Evolutionary conservation across 2,797 vertebrate species (phyloP), one percentile per base, ranked within the genome.

Genomic region (Neoniphon sammara): DNA sequence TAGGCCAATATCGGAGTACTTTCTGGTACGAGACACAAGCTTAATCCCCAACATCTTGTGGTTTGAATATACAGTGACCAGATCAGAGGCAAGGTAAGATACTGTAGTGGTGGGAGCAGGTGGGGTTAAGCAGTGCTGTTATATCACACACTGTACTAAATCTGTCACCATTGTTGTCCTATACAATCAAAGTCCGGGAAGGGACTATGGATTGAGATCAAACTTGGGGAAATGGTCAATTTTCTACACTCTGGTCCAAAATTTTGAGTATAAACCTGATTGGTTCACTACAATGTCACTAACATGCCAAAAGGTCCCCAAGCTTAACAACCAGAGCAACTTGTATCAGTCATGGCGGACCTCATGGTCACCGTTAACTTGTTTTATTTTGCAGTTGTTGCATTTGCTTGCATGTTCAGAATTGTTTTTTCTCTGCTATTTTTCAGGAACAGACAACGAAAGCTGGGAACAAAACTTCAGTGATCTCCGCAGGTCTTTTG

Each of bases 1-100:
- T 73, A 99, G 98, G 98, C 97, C 97, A 55, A 90, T 99, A 88
- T 97, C 97, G 36, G 98, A 99, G 93, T 99, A 98, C 94, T 98
- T 99, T 92, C 93, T 99, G 89, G 97, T 99, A 88, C 95, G 98
- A 88, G 98, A 99, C 88, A 98, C 98, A 27, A 99, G 98, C 91
- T 95, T 99, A 91, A 99, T 99, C 84, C 98, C 98, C 65, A 99
- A 99, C 69, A 98, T 99, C 82, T 92, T 99, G 85, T 99, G 98
- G 98, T 99, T 99, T 91, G 98, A 99, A 86, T 99, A 99, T 85
- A 99, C 98, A 60, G 97, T 99, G 73, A 98, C 97, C 21, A 96
- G 98, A 94, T 96, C 97, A 94, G 98, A 99, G 93, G 97, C 98
- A 72, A 96, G 98, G 98, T 99, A 88, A 93, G 91, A 4, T 12